Evolutionary conservation across 2,888 invertebrate species (phyloP).

Genomic region (Eilema griseolum): DNA sequence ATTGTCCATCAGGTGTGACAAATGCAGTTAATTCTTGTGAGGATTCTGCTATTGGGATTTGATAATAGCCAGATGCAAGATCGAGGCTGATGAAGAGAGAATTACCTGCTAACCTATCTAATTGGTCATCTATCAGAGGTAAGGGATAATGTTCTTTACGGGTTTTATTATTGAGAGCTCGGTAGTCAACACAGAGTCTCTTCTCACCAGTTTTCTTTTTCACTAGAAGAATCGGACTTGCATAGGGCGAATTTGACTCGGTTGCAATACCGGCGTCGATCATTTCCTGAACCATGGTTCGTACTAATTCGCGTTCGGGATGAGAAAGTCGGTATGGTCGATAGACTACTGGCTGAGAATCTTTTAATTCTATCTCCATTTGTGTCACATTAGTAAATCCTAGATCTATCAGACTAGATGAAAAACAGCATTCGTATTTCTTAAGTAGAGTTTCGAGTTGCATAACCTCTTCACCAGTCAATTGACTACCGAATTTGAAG

Average conservation of each 20-base stretch:
- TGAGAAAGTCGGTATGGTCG: slow-evolving; percentile 1
- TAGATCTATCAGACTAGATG: slow-evolving; percentile 18
- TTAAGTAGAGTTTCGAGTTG: slow-evolving; percentile 3
- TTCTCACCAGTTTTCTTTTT: slow-evolving; percentile 52
- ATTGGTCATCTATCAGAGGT: slow-evolving; percentile 45
- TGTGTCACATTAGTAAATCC: slow-evolving; percentile 14
- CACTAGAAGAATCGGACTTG: slow-evolving; percentile 47
- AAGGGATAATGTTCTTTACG: slow-evolving; percentile 40
- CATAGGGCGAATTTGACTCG: slow-evolving; percentile 8
- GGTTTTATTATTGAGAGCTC: slow-evolving; percentile 39
- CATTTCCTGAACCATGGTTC: slow-evolving; percentile 44
- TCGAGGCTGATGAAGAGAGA: slow-evolving; percentile 34
- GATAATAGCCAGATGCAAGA: too few relatives aligned
- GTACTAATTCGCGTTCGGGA: not conserved
- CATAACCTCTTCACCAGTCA: not conserved
- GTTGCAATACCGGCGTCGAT: slow-evolving; percentile 37
- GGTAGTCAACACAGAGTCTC: slow-evolving; percentile 45
- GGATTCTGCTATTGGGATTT: too few relatives aligned
- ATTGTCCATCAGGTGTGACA: too few relatives aligned
- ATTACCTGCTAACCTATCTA: slow-evolving; percentile 42
- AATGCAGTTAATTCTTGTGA: too few relatives aligned
- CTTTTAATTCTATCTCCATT: slow-evolving; percentile 10
- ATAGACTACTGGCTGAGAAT: not conserved
- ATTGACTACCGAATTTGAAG: slow-evolving; percentile 5
- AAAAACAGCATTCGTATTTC: slow-evolving; percentile 27